Evolutionary conservation across 2,113 vertebrate genomes (phyloP), one percentile per base, ranked within the genome.

Genomic region (Etheostoma cragini): DNA sequence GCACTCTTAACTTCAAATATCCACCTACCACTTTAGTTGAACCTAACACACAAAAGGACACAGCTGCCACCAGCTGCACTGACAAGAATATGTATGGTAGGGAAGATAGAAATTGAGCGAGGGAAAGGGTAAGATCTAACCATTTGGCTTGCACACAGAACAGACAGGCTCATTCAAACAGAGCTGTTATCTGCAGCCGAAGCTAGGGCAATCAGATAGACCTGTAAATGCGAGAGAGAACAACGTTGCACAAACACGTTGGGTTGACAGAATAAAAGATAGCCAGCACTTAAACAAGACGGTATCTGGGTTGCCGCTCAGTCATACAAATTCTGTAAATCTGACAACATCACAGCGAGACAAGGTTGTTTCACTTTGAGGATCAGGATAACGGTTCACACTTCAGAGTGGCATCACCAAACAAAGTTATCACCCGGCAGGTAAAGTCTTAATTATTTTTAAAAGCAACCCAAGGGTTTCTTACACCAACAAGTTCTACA

Each of bases 201-300:
- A 87, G 83, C 76, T 81, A 80, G 76, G 45, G 68, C 76, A 87
- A 83, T 86, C 87, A 83, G 90, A 94, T 87, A 82, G 81, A 87
- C 42, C 71, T 38, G 77, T 67, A 81, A 86, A 88, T 70, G 87
- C 62, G 74, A 58, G 78, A 4, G 84, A 82, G 80, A 89, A 88
- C 77, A 75, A 77, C 85, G 64, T 81, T 33, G 30, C 21, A 65
- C 83, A 85, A 86, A 89, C 91, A 80, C 66, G 42, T 38, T 14
- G 74, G 78, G 38, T 42, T 83, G 91, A 89, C 92, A 78, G 79
- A 72, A 83, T 74, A 72, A 83, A 87, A 83, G 90, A 92, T 88
- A 88, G 84, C 74, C 82, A 46, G 69, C 72, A 78, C 79, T 82
- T 87, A 77, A 82, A 70, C 82, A 33, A 57, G 83, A 84, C 85